Percentiles rank a stretch among this genome's conserved stretches.
These are phyloP conservation scores for Trichosurus vulpecula DNA, from an alignment of 2,797 vertebrate genomes.

Conservation along the genomic window DNA sequence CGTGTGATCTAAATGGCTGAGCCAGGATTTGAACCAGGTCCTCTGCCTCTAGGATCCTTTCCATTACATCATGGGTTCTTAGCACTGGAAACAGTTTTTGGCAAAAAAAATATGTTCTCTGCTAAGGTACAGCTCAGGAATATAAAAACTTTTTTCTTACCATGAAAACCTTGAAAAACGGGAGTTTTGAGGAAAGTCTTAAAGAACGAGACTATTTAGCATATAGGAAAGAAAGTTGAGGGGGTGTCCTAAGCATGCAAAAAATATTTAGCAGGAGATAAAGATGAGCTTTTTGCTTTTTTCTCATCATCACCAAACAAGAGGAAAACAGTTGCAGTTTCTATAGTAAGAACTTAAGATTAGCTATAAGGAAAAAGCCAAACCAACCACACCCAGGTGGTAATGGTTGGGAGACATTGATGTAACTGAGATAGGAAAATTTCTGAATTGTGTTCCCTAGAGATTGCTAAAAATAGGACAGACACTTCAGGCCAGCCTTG, in stretches of 20 bases:
- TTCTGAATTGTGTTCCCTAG: slow-evolving; percentile 45
- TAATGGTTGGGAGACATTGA: slow-evolving; percentile 46
- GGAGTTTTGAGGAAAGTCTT: slow-evolving; percentile 10
- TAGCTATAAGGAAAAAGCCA: slow-evolving; percentile 34
- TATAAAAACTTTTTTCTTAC: not conserved
- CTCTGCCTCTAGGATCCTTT: not conserved
- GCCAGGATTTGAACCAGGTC: not conserved
- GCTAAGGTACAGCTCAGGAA: not conserved
- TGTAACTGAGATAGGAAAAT: slow-evolving; percentile 51
- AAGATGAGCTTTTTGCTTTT: not conserved
- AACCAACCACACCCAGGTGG: slow-evolving; percentile 39
- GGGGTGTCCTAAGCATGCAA: not conserved
- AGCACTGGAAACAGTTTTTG: slow-evolving; percentile 16
- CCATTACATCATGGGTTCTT: not conserved
- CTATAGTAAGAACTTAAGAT: slow-evolving; percentile 46
- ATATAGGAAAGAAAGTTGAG: not conserved
- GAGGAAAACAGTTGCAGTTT: not conserved
- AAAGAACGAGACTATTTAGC: slow-evolving; percentile 13
- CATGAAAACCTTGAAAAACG: not conserved
- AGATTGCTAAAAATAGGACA: slow-evolving; percentile 60
- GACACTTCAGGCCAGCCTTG: not conserved
- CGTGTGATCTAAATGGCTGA: not conserved
- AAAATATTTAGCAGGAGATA: slow-evolving; percentile 35
- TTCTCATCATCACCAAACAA: not conserved
- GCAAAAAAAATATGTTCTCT: not conserved